These are phyloP conservation scores for Palythoa caribaeorum DNA, from an alignment of 92 coral and sea anemone genomes.

Conservation along the genomic window DNA sequence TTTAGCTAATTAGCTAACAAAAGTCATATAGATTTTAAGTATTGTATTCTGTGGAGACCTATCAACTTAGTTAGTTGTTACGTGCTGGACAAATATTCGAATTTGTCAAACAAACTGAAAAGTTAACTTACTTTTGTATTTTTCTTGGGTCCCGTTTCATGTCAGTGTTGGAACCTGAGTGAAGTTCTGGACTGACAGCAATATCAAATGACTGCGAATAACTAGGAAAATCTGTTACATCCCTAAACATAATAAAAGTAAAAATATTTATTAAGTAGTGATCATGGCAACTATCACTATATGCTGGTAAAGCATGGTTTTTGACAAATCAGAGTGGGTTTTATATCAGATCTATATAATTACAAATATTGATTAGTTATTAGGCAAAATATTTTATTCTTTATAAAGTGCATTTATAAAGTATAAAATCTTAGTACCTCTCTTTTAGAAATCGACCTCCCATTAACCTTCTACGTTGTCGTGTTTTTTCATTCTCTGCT, in stretches of 20 bases:
- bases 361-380: neutral
- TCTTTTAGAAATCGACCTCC: slow-evolving; percentile 71
- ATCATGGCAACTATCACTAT: too few species aligned
- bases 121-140: slow-evolving; percentile 61
- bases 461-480: slow-evolving; percentile 71
- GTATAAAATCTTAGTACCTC: slow-evolving; percentile 31
- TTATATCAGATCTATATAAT: neutral
- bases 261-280: neutral
- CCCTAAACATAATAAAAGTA: slow-evolving; percentile 35
- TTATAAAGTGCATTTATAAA: neutral
- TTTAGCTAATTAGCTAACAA: too few species aligned
- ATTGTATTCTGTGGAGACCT: too few species aligned
- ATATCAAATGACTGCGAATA: slow-evolving; percentile 95
- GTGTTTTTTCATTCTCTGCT: slow-evolving; percentile 88
- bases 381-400: neutral
- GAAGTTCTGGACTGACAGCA: slow-evolving; percentile 89
- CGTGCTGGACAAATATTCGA: too few species aligned
- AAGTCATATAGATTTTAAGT: too few species aligned
- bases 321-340: too few species aligned
- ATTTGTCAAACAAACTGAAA: neutral
- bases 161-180: slow-evolving; percentile 64
- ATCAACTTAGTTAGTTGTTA: too few species aligned
- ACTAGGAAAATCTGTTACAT: slow-evolving; percentile 60
- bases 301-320: too few species aligned
- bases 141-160: slow-evolving; percentile 51